Base-by-base conservation (phyloP, 2,113 vertebrate species). In the Hippolais icterina region DNA sequence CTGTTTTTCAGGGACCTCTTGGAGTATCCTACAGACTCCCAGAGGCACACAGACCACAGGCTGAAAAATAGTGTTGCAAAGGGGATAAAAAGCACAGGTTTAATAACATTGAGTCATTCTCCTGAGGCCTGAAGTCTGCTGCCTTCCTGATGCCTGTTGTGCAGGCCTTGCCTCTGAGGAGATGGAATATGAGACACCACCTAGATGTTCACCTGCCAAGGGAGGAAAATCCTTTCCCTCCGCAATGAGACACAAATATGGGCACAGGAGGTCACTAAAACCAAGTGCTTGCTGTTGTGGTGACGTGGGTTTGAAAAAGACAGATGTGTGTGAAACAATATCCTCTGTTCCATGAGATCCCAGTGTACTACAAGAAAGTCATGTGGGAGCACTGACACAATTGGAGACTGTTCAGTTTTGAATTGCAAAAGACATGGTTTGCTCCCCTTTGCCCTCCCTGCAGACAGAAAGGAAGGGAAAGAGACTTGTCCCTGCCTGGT, bases 291-390 rank as follows among this genome's bases (percentile, higher is more conserved):
- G 92, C 83, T 92, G 68, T 18, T 81, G 60, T 56, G 69, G 52
- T 71, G 90, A 68, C 10, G 25, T 63, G 88, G 44, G 46, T 82
- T 92, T 7, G 3, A 90, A 92, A 94, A 95, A 92, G 82, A 93
- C 90, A 94, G 90, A 92, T 96, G 93, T 96, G 88, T 49, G 65
- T 94, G 93, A 93, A 97, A 92, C 92, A 90, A 84, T 93, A 95
- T 84, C 92, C 83, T 41, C 76, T 3, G 10, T 64, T 94, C 76
- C 83, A 35, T 69, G 91, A 84, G 76, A 84, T 92, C 92, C 88
- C 83, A 64, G 20, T 29, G 49, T 42, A 57, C 69, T 84, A 1
- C 65, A 65, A 46, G 44, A 27, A 92, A 90, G n/a, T 64, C 90
- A 71, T 35, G 47, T 1, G 10, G 94, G 85, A 96, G 12, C 71